Evolutionary conservation across 2,113 vertebrate genomes (phyloP), one percentile per base, ranked within the genome.

Genomic region (Phyllostomus discolor): DNA sequence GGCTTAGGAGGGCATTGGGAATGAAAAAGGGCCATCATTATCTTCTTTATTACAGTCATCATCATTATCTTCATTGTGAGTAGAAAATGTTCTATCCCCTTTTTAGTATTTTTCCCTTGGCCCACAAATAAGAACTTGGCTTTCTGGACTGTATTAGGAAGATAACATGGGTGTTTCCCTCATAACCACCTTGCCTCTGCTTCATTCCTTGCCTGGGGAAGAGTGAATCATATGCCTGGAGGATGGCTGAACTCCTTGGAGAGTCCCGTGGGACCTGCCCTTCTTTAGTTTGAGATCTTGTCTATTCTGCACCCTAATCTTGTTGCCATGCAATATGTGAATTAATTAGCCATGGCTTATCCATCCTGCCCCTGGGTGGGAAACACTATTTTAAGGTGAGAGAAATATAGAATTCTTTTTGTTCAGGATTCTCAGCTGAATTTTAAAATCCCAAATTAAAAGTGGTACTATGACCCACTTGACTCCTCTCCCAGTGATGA

Each of bases 11-110:
- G 66, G 41, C 95, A 73, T 24, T 95, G 28, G 17, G 10, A 1
- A 48, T 62, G 33, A n/a, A 86, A 96, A 90, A 87, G 17, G 17
- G 48, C 16, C 4, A 15, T 69, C 31, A 52, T 64, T 73, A 72
- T 81, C 46, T 88, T 92, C 83, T 85, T 94, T 91, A 78, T 69
- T 62, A 67, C 10, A n/a, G 26, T 54, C 70, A 82, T 94, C 59
- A 94, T 92, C 70, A 93, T 89, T 76, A 67, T 38, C n/a, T 85
- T 95, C n/a, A 50, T 10, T 88, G 19, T 83, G 46, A 69, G 35
- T 75, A 82, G 52, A 31, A 90, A 90, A 82, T 82, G 20, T 90
- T 92, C 43, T 84, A 1, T 85, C 16, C 10, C 41, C 90, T 96
- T 92, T 24, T 48, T 7, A 90, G 43, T 67, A 81, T 91, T 83